Base-by-base conservation (phyloP, 1,140 invertebrate genomes). In the Streblospio benedicti region DNA sequence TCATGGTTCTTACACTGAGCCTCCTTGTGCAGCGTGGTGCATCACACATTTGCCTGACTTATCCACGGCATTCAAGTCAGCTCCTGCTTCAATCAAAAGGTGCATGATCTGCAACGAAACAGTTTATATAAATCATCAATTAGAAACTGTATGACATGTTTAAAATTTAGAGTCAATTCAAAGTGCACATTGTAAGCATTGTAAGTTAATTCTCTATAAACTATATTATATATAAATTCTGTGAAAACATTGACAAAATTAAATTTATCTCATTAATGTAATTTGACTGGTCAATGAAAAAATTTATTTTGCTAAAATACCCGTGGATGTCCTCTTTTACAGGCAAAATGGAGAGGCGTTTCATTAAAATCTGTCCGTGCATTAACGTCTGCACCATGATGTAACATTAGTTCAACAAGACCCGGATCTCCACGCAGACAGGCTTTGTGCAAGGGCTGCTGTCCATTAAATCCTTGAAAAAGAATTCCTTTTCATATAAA, bases 391-490 rank as follows among this genome's bases (percentile, higher is more conserved):
- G 86, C 86, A 31, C 86, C 86, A 30, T 83, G 84, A n/a, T 85
- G 72, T 14, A 89, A 78, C 1, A 89, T 71, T 61, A 80, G 79
- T 41, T 85, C 76, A 3, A 82, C 81, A 38, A 88, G 80, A 53
- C 78, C 75, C 6, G 81, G 76, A 65, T 87, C 85, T 25, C 76
- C 76, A 6, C 83, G 85, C 2, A 86, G 68, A 1, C 86, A 83
- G 1, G 86, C 85, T 43, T 88, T 69, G 75, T 89, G 86, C 16
- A 89, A 69, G 1, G 86, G 81, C 0, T 85, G 82, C 74, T 79
- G 62, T 4, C 44, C 44, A 18, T 47, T 47, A 25, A 47, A 47
- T 20, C 44, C 44, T n/a, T n/a, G n/a, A n/a, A n/a, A n/a, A n/a
- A n/a, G n/a, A n/a, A n/a, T n/a, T n/a, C n/a, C n/a, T n/a, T n/a